Percentiles rank a stretch among this genome's conserved stretches.
These are phyloP conservation scores for Lycocorax pyrrhopterus DNA, from an alignment of 2,113 vertebrate genomes.

Conservation along the genomic window DNA sequence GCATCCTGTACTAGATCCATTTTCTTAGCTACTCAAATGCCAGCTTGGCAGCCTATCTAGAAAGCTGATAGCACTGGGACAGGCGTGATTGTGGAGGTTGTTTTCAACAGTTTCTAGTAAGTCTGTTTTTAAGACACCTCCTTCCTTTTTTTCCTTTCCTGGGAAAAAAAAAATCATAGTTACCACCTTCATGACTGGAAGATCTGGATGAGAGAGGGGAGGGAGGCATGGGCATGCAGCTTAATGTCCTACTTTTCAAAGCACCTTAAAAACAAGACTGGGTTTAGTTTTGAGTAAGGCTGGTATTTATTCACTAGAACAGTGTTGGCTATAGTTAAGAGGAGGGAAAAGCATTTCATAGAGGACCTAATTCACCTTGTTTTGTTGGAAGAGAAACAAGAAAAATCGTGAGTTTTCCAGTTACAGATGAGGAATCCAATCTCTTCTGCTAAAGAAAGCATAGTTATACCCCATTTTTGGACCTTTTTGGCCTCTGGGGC, in stretches of 20 bases:
- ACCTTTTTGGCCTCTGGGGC: background rate
- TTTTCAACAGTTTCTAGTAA: background rate
- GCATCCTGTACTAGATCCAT: slow-evolving; percentile 6
- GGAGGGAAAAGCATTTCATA: background rate
- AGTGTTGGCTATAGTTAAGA: background rate
- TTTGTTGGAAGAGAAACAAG: background rate
- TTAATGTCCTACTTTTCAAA: background rate
- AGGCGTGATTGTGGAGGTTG: background rate
- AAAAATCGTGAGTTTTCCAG: background rate
- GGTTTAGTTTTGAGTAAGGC: background rate
- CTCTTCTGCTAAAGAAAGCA: background rate
- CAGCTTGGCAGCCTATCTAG: background rate
- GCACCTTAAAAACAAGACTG: background rate
- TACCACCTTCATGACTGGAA: background rate
- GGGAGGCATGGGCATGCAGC: background rate
- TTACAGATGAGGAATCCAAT: background rate
- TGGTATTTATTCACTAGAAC: background rate
- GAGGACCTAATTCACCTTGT: background rate
- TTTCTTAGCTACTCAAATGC: slow-evolving; percentile 37
- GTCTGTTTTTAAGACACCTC: background rate
- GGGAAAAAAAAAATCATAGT: background rate
- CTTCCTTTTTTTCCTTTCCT: background rate
- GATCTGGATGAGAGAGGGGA: background rate
- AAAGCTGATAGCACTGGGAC: slow-evolving; percentile 7
- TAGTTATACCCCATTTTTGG: background rate